These are phyloP conservation scores for Papilio helenus DNA, from an alignment of 1,140 invertebrate species.

Conservation along the genomic window DNA sequence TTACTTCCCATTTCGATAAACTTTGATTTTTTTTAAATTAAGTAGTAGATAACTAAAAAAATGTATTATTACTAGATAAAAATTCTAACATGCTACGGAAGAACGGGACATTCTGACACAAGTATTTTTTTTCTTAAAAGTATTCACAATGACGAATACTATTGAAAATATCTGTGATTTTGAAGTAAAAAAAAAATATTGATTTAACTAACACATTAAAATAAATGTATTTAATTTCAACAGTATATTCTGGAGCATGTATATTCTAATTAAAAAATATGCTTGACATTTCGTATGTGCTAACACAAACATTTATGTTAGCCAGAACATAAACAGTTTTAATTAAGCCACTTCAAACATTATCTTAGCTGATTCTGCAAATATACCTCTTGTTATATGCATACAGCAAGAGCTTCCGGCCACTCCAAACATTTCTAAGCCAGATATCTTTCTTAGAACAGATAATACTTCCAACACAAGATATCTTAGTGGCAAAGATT, in stretches of 20 bases:
- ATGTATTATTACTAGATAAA: too few relatives aligned
- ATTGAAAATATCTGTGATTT: too few relatives aligned
- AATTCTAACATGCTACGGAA: too few relatives aligned
- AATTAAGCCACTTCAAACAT: constrained; percentile 6
- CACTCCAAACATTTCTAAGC: constrained; percentile 17
- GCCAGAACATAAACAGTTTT: not conserved
- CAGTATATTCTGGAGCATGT: too few relatives aligned
- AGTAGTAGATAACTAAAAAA: too few relatives aligned
- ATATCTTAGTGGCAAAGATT: not conserved
- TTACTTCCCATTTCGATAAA: not conserved
- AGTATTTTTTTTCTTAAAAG: too few relatives aligned
- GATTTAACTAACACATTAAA: too few relatives aligned
- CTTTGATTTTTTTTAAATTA: not conserved
- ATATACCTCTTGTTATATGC: not conserved
- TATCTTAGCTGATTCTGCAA: constrained; percentile 5
- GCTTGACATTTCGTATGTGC: not conserved
- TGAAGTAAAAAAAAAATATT: too few relatives aligned
- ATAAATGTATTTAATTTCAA: too few relatives aligned
- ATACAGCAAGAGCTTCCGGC: constrained; percentile 13
- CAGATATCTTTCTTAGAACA: not conserved
- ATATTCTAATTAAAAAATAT: not conserved
- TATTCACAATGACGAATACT: too few relatives aligned
- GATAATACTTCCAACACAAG: not conserved
- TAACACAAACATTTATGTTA: not conserved
- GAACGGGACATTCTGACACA: too few relatives aligned